phyloP scores from a whole-genome alignment of 2,888 invertebrate species.

The Exephanes ischioxanthus region DNA sequence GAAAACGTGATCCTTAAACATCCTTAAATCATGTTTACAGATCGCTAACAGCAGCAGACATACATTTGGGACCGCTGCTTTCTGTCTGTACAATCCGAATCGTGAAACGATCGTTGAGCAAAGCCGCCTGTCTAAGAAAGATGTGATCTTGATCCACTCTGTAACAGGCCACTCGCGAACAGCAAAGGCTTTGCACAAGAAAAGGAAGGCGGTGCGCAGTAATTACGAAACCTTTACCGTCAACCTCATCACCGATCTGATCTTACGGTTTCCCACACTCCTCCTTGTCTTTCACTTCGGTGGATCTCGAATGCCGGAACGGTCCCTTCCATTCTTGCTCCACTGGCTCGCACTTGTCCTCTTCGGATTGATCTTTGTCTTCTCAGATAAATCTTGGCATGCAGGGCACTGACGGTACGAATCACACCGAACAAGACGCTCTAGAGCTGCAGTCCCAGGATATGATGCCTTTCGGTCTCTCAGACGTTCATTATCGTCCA shows the following conservation, averaged over 20 bases:
- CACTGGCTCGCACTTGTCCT: neutral
- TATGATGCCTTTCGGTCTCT: constrained; percentile 34
- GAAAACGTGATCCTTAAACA: neutral
- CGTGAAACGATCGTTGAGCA: neutral
- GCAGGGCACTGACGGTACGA: neutral
- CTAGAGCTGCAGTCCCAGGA: neutral
- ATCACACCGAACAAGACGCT: neutral
- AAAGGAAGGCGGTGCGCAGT: constrained; percentile 60
- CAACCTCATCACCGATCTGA: constrained; percentile 69
- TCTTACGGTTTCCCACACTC: constrained; percentile 70
- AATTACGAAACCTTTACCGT: constrained; percentile 81
- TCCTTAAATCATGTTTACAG: neutral
- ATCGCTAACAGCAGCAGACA: neutral
- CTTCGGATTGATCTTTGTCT: constrained; percentile 18
- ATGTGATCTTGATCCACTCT: constrained; percentile 18
- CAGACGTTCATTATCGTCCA: constrained; percentile 23
- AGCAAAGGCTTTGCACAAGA: constrained; percentile 26
- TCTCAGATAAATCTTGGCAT: constrained; percentile 30
- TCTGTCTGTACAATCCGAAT: neutral
- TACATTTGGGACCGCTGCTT: neutral
- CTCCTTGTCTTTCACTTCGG: constrained; percentile 24
- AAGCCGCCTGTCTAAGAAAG: neutral
- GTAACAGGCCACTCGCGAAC: constrained; percentile 12
- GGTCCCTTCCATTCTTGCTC: constrained; percentile 22
- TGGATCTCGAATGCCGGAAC: constrained; percentile 26